phyloP scores from a whole-genome alignment of 2,888 invertebrate genomes.

The Acrobasis consociella region DNA sequence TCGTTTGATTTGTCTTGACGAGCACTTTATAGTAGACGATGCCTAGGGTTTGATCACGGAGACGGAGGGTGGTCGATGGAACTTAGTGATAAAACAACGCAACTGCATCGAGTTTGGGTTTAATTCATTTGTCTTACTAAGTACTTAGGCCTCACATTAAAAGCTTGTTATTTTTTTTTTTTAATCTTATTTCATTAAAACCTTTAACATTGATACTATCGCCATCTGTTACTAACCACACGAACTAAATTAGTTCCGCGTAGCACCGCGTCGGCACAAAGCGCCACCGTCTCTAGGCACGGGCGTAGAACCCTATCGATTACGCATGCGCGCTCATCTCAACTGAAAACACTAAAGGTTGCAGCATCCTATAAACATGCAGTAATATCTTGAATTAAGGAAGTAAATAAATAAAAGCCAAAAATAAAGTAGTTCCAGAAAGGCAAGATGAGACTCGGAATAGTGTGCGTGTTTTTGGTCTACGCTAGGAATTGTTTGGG shows the following conservation, averaged over 20 bases:
- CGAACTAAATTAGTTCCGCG: constrained; percentile 21
- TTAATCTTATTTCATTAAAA: too few relatives aligned
- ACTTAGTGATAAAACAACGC: too few relatives aligned
- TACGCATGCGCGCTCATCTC: constrained; percentile 61
- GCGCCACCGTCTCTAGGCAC: constrained; percentile 31
- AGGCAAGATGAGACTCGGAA: constrained; percentile 56
- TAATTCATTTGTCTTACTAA: too few relatives aligned
- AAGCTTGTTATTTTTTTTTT: too few relatives aligned
- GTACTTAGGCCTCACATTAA: too few relatives aligned
- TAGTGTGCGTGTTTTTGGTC: constrained; percentile 52
- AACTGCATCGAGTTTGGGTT: too few relatives aligned
- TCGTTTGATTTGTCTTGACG: too few relatives aligned
- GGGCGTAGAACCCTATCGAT: constrained; percentile 60
- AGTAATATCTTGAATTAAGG: constrained; percentile 28
- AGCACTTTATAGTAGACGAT: too few relatives aligned
- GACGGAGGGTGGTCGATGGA: too few relatives aligned
- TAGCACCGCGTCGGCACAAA: constrained; percentile 25
- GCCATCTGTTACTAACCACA: constrained; percentile 32
- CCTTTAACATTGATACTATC: not conserved
- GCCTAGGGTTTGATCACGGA: too few relatives aligned
- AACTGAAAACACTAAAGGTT: constrained; percentile 33
- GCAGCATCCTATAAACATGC: constrained; percentile 55
- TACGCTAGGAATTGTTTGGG: constrained; percentile 52
- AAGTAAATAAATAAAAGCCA: too few relatives aligned
- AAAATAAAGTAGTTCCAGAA: too few relatives aligned